These are phyloP conservation scores for Cyprinodon brontotheroides DNA, from an alignment of 2,113 vertebrate genomes.

Conservation along the genomic window DNA sequence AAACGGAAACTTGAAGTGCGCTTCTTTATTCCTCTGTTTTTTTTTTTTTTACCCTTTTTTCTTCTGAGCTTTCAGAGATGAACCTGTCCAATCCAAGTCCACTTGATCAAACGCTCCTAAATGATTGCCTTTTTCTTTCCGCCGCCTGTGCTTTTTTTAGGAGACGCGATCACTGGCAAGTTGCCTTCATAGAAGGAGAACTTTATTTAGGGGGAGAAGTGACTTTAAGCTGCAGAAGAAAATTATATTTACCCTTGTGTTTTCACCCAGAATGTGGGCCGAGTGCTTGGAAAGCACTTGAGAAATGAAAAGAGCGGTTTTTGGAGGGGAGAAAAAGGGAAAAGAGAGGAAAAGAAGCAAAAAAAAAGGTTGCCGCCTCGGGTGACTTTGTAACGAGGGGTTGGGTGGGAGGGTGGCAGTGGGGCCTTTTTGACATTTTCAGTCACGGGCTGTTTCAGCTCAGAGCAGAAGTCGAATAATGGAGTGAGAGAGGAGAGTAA, in stretches of 20 bases:
- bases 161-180: background rate
- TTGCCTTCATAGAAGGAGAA: slow-evolving; percentile 14
- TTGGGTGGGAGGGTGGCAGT: background rate
- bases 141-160: background rate
- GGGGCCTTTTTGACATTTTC: slow-evolving; percentile 53
- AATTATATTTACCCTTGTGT: slow-evolving; percentile 33
- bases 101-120: slow-evolving; percentile 39
- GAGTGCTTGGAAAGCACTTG: slow-evolving; percentile 27
- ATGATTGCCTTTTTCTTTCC: slow-evolving; percentile 15
- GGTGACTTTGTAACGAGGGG: slow-evolving; percentile 58
- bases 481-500: background rate
- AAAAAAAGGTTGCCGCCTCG: slow-evolving; percentile 12
- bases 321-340: slow-evolving; percentile 14
- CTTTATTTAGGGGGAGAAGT: slow-evolving; percentile 1
- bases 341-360: too few relatives aligned
- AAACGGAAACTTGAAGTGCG: slow-evolving; percentile 2
- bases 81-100: slow-evolving; percentile 31
- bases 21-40: background rate
- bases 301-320: slow-evolving; percentile 42
- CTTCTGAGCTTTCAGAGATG: slow-evolving; percentile 42
- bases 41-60: slow-evolving; percentile 38
- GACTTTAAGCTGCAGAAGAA: slow-evolving; percentile 27
- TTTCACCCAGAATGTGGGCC: slow-evolving; percentile 26
- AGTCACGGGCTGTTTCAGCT: slow-evolving; percentile 44
- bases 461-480: slow-evolving; percentile 24